phyloP scores from a whole-genome alignment of 2,797 vertebrate species.

The Pampus argenteus region DNA sequence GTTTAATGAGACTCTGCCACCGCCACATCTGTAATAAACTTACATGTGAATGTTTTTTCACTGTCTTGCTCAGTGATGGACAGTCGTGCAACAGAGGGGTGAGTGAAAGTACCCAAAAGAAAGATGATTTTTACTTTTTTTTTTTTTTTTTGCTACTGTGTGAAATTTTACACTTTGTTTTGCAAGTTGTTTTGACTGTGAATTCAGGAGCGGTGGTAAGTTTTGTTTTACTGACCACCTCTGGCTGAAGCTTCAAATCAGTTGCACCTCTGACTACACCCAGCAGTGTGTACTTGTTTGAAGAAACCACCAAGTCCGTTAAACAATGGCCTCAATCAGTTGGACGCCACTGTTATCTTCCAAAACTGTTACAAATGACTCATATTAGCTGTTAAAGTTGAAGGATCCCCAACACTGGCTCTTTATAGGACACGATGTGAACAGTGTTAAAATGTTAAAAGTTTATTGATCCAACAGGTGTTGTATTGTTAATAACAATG shows the following conservation, averaged over 20 bases:
- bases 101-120: not conserved
- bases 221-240: not conserved
- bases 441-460: not conserved
- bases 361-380: not conserved
- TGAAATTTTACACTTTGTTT: not conserved
- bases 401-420: no score
- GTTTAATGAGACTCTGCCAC: constrained; percentile 4
- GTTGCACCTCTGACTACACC: no score
- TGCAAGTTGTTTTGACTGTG: no score
- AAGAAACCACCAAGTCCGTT: no score
- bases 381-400: no score
- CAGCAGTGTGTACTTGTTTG: not conserved
- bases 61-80: not conserved
- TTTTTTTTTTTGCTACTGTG: not conserved
- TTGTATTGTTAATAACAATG: not conserved
- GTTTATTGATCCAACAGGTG: not conserved
- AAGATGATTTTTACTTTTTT: not conserved
- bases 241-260: not conserved
- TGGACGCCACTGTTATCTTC: not conserved
- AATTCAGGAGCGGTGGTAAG: no score
- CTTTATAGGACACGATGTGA: not conserved
- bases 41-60: not conserved
- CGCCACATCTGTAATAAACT: not conserved
- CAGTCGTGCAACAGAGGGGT: not conserved
- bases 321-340: not conserved